Conservation (phyloP, 2,113 vertebrate genomes). For the Synodontis membranacea region DNA sequence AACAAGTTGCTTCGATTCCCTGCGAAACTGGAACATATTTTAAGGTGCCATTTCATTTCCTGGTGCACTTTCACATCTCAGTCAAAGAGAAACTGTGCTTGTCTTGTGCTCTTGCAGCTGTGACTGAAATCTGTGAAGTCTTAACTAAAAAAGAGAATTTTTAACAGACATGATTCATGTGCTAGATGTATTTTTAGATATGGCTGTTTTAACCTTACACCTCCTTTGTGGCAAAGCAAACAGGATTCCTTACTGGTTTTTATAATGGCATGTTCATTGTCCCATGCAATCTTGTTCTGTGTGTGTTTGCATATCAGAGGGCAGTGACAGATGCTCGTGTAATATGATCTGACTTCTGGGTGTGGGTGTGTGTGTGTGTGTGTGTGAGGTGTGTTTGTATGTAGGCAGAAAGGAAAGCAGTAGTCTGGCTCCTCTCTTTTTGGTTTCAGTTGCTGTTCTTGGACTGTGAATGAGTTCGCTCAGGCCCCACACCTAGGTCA, state of each 20-base stretch:
- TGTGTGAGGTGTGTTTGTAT: neutral
- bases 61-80: conserved; percentile 4
- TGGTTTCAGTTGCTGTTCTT: conserved; percentile 52
- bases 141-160: neutral
- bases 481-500: neutral
- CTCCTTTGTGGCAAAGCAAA: neutral
- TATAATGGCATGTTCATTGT: neutral
- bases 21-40: conserved; percentile 1
- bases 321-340: conserved; percentile 3
- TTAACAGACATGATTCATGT: neutral
- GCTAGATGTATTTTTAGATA: neutral
- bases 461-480: neutral
- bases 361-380: conserved; percentile 3
- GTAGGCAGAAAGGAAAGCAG: conserved; percentile 24
- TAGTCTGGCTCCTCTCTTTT: conserved; percentile 13
- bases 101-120: neutral
- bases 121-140: neutral
- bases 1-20: neutral
- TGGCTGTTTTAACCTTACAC: neutral
- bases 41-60: neutral
- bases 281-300: neutral
- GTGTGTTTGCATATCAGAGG: conserved; percentile 10
- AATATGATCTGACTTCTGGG: conserved; percentile 30
- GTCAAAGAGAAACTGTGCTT: neutral
- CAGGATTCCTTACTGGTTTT: neutral